phyloP scores from a whole-genome alignment of 2,113 vertebrate species.

The Salvator merianae region DNA sequence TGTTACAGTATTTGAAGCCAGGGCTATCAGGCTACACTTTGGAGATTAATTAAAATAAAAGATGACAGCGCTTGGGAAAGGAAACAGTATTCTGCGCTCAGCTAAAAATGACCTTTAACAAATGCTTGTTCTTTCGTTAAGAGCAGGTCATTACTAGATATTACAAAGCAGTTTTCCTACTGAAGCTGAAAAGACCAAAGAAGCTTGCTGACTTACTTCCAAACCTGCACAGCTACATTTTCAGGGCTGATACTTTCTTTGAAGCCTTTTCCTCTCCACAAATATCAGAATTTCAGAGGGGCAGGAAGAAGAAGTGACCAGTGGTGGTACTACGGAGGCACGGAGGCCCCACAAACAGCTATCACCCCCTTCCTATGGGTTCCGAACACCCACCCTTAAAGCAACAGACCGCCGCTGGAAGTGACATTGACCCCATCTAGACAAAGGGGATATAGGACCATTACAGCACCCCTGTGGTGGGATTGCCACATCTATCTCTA shows the following conservation, averaged over 20 bases:
- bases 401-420: too few species aligned
- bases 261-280: neutral
- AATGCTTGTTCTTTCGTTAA: slow-evolving; percentile 65
- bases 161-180: slow-evolving; percentile 61
- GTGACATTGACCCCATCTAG: too few species aligned
- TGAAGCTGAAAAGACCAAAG: slow-evolving; percentile 50
- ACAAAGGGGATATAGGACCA: too few species aligned
- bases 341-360: too few species aligned
- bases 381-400: too few species aligned
- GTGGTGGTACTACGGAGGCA: too few species aligned
- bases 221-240: slow-evolving; percentile 1
- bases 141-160: slow-evolving; percentile 74
- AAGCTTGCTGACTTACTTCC: slow-evolving; percentile 32
- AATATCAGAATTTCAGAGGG: neutral
- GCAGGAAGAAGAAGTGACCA: neutral
- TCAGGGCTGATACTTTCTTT: neutral
- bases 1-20: slow-evolving; percentile 64
- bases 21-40: slow-evolving; percentile 56
- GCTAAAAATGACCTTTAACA: slow-evolving; percentile 77
- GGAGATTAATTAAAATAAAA: slow-evolving; percentile 81
- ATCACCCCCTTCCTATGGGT: too few species aligned
- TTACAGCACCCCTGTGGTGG: too few species aligned
- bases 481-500: too few species aligned
- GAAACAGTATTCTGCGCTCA: slow-evolving; percentile 56
- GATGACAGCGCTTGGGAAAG: slow-evolving; percentile 74